Conservation (phyloP, 1,140 invertebrate species). For the Drosophila tsacasi region DNA sequence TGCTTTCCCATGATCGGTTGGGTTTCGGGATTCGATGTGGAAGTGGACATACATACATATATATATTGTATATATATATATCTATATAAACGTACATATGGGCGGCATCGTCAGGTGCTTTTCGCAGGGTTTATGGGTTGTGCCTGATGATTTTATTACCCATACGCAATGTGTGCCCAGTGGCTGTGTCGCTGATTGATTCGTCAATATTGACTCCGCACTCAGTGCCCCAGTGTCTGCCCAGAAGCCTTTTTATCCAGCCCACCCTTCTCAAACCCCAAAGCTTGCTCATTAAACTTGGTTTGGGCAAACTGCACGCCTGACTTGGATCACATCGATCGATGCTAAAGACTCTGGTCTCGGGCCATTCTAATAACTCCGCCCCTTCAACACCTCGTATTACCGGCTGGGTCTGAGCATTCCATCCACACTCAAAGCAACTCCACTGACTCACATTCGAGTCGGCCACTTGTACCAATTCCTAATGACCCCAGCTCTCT, state of each 20-base stretch:
- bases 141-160: constrained; percentile 78
- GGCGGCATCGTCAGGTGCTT: constrained; percentile 31
- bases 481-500: constrained; percentile 66
- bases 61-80: too few relatives aligned
- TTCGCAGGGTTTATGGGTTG: constrained; percentile 63
- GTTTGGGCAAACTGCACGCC: constrained; percentile 46
- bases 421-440: constrained; percentile 24
- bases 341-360: constrained; percentile 32
- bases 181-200: constrained; percentile 66
- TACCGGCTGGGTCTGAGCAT: constrained; percentile 24
- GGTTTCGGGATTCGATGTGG: constrained; percentile 18
- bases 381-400: background rate
- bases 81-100: too few relatives aligned
- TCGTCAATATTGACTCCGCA: constrained; percentile 74
- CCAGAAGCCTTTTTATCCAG: constrained; percentile 59
- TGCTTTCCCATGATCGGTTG: constrained; percentile 44
- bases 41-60: background rate
- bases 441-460: constrained; percentile 51
- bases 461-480: constrained; percentile 75
- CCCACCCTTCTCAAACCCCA: background rate
- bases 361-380: constrained; percentile 27
- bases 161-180: constrained; percentile 72
- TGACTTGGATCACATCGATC: constrained; percentile 57
- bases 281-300: constrained; percentile 66
- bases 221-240: constrained; percentile 40